Conservation (phyloP, 2,888 invertebrate species). For the Sminthurinus aureus region DNA sequence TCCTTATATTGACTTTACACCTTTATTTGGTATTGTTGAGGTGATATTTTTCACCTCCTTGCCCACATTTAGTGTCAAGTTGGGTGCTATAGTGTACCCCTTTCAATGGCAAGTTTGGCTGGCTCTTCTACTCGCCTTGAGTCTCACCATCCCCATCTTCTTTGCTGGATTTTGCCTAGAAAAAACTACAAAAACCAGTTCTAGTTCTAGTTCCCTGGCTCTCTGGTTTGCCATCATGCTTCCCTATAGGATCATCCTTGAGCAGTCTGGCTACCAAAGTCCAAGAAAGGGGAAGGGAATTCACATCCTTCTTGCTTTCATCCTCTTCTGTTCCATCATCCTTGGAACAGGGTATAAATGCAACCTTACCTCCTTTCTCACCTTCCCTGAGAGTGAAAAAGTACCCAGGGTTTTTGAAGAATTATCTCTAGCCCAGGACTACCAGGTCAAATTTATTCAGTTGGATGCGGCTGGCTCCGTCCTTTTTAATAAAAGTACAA, state of each 20-base stretch:
- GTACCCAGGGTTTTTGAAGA: constrained; percentile 3
- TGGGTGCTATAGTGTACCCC: not conserved
- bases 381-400: constrained; percentile 2
- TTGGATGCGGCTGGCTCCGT: not conserved
- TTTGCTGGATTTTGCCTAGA: too few relatives aligned
- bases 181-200: too few relatives aligned
- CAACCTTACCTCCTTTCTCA: not conserved
- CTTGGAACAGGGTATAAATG: not conserved
- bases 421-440: not conserved
- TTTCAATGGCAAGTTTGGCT: not conserved
- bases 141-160: not conserved
- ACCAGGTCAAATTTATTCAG: not conserved
- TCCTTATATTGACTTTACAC: too few relatives aligned
- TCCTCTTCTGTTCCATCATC: not conserved
- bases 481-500: not conserved
- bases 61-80: too few relatives aligned
- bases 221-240: not conserved
- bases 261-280: not conserved
- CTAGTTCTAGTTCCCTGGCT: not conserved
- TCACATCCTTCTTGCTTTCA: not conserved
- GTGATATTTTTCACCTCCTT: too few relatives aligned
- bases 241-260: not conserved
- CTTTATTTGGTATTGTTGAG: too few relatives aligned
- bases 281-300: not conserved
- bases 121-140: not conserved